These are phyloP conservation scores for Xanthia icteritia DNA, from an alignment of 2,888 invertebrate genomes.

Conservation along the genomic window DNA sequence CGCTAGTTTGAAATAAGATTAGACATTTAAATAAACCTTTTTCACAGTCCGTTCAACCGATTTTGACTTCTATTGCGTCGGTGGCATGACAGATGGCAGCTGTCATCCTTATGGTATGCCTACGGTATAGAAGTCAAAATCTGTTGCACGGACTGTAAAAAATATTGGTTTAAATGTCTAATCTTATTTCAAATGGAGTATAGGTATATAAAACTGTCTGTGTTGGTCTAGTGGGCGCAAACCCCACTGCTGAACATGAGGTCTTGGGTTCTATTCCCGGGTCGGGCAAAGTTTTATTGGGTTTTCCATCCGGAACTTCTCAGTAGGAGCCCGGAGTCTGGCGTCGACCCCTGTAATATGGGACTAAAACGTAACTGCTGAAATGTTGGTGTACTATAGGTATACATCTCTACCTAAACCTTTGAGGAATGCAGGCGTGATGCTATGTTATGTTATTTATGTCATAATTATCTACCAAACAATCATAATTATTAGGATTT, in stretches of 20 bases:
- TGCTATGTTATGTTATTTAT: not conserved
- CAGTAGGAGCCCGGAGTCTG: not conserved
- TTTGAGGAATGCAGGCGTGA: not conserved
- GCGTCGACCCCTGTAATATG: not conserved
- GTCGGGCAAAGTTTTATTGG: not conserved
- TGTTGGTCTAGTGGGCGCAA: not conserved
- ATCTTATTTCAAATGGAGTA: too few species aligned
- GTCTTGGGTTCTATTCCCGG: not conserved
- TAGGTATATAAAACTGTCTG: too few species aligned
- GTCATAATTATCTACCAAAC: not conserved
- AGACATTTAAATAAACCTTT: too few species aligned
- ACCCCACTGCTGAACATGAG: not conserved
- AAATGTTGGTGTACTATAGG: not conserved
- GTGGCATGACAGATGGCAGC: too few species aligned
- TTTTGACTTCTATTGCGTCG: too few species aligned
- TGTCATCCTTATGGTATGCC: too few species aligned
- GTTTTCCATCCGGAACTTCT: not conserved
- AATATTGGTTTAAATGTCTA: too few species aligned
- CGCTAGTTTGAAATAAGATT: too few species aligned
- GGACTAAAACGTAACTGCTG: too few species aligned
- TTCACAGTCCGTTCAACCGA: too few species aligned
- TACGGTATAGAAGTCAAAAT: too few species aligned
- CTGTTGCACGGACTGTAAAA: too few species aligned
- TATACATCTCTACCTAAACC: not conserved
- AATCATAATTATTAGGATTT: not conserved